Evolutionary conservation across 1,140 invertebrate species (phyloP).

Genomic region (Trachelipus rathkii): DNA sequence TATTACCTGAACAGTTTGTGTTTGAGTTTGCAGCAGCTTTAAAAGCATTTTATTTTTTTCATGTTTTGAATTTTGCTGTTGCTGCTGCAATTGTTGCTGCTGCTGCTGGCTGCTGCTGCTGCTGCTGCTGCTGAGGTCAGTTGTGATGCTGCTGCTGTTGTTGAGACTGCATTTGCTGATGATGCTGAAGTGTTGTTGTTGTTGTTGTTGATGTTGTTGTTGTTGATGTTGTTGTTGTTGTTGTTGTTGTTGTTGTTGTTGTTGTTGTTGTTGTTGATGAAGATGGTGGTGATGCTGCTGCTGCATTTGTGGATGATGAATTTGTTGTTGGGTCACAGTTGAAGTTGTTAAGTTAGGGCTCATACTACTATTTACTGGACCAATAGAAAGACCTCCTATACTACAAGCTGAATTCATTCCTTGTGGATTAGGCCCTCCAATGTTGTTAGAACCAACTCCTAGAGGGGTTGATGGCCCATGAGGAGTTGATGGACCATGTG

Average conservation of each 20-base stretch:
- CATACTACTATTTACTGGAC: neutral
- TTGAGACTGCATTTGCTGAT: conserved; percentile 26
- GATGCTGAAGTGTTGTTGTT: conserved; percentile 4
- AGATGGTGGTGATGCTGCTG: conserved; percentile 33
- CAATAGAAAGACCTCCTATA: neutral
- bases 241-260: neutral
- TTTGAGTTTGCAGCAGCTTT: neutral
- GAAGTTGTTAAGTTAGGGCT: neutral
- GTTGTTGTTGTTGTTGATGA: conserved; percentile 22
- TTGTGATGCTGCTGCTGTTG: conserved; percentile 25
- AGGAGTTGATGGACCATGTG: conserved; percentile 19
- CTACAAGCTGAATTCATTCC: neutral
- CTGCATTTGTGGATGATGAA: conserved; percentile 24
- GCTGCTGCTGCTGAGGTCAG: conserved; percentile 19
- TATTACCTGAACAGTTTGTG: neutral
- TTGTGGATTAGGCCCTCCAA: neutral
- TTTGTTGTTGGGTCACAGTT: neutral
- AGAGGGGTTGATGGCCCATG: neutral
- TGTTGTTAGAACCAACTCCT: neutral
- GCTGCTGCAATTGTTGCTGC: neutral
- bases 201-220: neutral
- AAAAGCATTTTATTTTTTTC: conserved; percentile 6
- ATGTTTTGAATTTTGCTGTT: neutral
- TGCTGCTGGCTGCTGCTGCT: conserved; percentile 27
- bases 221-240: neutral